A percentile compares a stretch with the other conserved stretches of the same genome.
phyloP scores from a whole-genome alignment of 2,113 vertebrate species.

The Onychostoma macrolepis region DNA sequence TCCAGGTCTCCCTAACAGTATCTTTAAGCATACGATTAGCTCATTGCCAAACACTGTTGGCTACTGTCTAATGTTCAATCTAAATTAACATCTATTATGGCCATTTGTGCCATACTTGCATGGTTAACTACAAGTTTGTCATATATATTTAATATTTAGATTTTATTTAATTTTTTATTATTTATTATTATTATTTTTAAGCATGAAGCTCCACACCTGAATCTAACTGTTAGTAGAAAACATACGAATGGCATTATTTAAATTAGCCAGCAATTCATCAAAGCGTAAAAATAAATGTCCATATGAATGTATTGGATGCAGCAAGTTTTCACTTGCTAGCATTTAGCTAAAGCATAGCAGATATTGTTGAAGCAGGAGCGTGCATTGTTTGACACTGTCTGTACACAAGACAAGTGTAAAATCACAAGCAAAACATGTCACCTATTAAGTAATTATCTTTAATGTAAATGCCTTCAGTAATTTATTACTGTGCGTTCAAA shows the following conservation, averaged over 20 bases:
- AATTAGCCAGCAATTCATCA: neutral
- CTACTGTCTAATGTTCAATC: neutral
- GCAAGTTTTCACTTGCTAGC: neutral
- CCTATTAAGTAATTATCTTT: neutral
- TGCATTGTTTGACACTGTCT: neutral
- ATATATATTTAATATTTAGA: no score
- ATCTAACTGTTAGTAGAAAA: no score
- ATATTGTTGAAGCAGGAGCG: neutral
- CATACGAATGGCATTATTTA: no score
- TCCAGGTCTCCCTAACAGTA: neutral
- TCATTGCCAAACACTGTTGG: neutral
- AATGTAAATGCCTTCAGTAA: neutral
- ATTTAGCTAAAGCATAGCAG: neutral
- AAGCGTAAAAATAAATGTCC: neutral
- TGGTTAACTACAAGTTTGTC: neutral
- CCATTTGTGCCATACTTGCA: neutral
- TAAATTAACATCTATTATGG: neutral
- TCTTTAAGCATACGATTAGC: neutral
- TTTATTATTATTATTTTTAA: no score
- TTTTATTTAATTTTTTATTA: no score
- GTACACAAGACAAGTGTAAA: neutral
- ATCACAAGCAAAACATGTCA: slow-evolving; percentile 7
- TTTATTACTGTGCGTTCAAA: neutral
- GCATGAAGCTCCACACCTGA: no score
- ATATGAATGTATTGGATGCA: neutral